Evolutionary conservation across 2,113 vertebrate genomes (phyloP), one percentile per base, ranked within the genome.

Genomic region (Nematolebias whitei): DNA sequence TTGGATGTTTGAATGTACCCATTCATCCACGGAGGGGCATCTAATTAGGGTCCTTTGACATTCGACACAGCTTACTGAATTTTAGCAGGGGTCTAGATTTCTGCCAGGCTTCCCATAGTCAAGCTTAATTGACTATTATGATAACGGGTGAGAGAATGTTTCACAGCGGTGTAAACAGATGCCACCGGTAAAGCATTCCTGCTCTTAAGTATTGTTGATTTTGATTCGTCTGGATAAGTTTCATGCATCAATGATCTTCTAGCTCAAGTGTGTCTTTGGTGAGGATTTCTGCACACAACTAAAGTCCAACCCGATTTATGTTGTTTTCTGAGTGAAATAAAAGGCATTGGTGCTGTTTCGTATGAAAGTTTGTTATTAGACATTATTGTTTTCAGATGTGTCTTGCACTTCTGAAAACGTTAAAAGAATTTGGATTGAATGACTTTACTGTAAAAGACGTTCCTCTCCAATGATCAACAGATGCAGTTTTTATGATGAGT

Each of bases 11-110:
- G 84, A 90, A 85, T 84, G 81, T 79, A 83, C 68, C 82, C 74
- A 84, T 90, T 90, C 87, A 82, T 87, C 73, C 82, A 63, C 78
- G 74, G 75, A 79, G 76, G 78, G 74, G 74, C 66, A 79, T 78
- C 87, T 89, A 91, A 91, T 90, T 90, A 90, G 80, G 80, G 68
- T 79, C 76, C 75, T 88, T 68, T 87, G 85, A 83, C 89, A 85
- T 78, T 61, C 80, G 78, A 80, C 61, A 50, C 66, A 44, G 78
- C 76, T 78, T 73, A 52, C 15, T 26, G 41, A 41, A 74, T 73
- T 71, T 49, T 76, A 66, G 65, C 44, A 51, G 73, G 73, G 74
- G 57, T 66, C 70, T 78, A 56, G 65, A 41, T 82, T 85, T 84
- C 43, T 65, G 56, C 70, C 60, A 47, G 68, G 74, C 80, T 78